These are phyloP conservation scores for Rhombomys opimus DNA, from an alignment of 2,113 vertebrate species.

Conservation along the genomic window DNA sequence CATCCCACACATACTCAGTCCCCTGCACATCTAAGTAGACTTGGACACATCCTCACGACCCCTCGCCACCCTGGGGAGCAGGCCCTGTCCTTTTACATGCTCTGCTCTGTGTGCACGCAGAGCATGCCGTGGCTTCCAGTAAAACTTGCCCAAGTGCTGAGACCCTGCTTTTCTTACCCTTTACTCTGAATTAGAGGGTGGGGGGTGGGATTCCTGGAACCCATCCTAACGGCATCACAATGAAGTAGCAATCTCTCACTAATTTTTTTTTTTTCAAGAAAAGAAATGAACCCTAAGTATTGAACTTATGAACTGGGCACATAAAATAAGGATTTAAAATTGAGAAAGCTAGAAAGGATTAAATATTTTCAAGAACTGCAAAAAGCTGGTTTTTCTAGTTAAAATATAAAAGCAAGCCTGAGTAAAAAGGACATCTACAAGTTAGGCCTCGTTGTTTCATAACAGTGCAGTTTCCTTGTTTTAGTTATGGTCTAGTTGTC, in stretches of 20 bases:
- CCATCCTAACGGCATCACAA: neutral
- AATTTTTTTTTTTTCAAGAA: conserved; percentile 1
- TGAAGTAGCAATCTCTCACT: neutral
- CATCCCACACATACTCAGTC: neutral
- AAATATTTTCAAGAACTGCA: conserved; percentile 3
- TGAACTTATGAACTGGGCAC: conserved; percentile 18
- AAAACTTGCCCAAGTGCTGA: neutral
- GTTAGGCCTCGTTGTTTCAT: neutral
- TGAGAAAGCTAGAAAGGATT: conserved; percentile 32
- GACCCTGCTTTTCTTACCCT: neutral
- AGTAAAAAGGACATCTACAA: neutral
- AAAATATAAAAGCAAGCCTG: neutral
- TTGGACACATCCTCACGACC: neutral
- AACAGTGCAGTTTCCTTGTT: neutral
- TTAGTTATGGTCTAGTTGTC: neutral
- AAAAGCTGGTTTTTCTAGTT: conserved; percentile 1
- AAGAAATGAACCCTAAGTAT: neutral
- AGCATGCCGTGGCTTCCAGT: neutral
- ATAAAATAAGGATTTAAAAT: conserved; percentile 58
- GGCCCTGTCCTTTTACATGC: neutral
- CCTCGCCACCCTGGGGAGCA: neutral
- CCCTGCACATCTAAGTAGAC: neutral
- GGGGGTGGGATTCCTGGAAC: neutral
- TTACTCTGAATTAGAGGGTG: neutral
- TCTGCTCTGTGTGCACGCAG: neutral